phyloP scores from a whole-genome alignment of 2,888 invertebrate genomes.

The Ganaspis brasiliensis region DNA sequence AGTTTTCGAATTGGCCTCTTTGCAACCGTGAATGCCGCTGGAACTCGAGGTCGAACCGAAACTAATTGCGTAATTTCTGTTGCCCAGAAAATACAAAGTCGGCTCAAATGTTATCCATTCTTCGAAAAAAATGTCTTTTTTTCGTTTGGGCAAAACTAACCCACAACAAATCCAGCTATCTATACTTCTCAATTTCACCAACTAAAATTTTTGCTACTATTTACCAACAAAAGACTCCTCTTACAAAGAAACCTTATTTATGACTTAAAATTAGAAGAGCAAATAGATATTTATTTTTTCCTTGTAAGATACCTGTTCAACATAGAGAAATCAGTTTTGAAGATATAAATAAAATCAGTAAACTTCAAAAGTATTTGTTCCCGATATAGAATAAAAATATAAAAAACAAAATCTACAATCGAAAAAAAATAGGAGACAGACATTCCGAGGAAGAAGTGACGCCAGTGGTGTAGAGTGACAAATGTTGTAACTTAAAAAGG shows the following conservation, averaged over 20 bases:
- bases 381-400: background rate
- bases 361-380: no score
- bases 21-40: background rate
- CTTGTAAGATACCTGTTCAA: no score
- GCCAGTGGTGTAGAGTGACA: slow-evolving; percentile 26
- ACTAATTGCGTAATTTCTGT: slow-evolving; percentile 11
- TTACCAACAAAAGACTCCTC: background rate
- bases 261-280: no score
- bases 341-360: no score
- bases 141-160: slow-evolving; percentile 8
- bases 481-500: slow-evolving; percentile 38
- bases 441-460: slow-evolving; percentile 10
- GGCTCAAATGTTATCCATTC: background rate
- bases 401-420: background rate
- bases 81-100: background rate
- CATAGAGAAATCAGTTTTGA: no score
- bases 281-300: no score
- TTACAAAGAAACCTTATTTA: no score
- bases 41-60: slow-evolving; percentile 22
- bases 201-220: background rate
- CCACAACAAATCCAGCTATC: background rate
- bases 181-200: background rate
- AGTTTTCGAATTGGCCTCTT: slow-evolving; percentile 9
- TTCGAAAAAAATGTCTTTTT: background rate
- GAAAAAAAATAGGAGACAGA: background rate